These are phyloP conservation scores for Cenopis cana DNA, from an alignment of 2,888 invertebrate species.

Conservation along the genomic window DNA sequence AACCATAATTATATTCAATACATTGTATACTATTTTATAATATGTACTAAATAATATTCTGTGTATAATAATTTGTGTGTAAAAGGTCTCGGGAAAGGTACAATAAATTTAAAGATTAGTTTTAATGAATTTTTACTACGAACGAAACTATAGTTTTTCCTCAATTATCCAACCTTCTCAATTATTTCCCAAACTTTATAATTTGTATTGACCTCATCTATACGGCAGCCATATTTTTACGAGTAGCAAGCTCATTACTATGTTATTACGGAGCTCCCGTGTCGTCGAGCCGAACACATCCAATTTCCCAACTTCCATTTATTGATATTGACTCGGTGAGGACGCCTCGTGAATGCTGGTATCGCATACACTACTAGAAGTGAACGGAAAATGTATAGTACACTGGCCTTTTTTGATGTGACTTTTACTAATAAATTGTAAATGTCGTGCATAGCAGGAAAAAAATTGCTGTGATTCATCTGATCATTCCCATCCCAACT, in stretches of 20 bases:
- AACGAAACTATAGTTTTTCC: no score
- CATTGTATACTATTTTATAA: no score
- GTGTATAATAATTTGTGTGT: no score
- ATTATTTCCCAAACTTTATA: constrained; percentile 24
- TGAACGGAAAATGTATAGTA: constrained; percentile 45
- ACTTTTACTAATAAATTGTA: background rate
- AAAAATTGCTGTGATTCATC: no score
- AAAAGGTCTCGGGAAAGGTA: no score
- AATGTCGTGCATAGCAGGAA: no score
- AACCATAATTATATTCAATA: no score
- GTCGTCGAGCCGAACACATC: constrained; percentile 80
- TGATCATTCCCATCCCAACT: no score
- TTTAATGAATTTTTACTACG: no score
- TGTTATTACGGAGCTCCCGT: constrained; percentile 77
- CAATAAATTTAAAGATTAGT: no score
- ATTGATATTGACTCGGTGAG: constrained; percentile 84
- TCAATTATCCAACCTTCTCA: background rate
- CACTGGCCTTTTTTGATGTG: background rate
- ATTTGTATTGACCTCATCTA: constrained; percentile 68
- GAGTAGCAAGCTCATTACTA: constrained; percentile 81
- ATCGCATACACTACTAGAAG: constrained; percentile 62
- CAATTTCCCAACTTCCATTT: constrained; percentile 84
- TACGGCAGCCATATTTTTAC: constrained; percentile 79
- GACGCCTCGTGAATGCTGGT: constrained; percentile 73
- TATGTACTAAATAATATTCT: no score